phyloP scores from a whole-genome alignment of 2,888 invertebrate species.

The Tetragonisca angustula region DNA sequence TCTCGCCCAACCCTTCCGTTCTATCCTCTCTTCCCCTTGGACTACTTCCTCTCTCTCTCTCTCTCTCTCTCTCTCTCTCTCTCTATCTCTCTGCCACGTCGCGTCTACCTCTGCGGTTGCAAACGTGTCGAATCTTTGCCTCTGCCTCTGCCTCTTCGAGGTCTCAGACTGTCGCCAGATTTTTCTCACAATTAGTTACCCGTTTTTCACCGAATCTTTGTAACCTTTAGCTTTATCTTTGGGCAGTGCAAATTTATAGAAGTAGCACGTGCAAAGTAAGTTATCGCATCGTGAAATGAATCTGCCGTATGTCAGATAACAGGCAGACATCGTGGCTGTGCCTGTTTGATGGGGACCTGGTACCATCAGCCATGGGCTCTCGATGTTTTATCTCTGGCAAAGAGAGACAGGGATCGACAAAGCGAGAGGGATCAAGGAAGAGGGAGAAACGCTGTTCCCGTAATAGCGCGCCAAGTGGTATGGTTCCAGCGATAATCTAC shows the following conservation, averaged over 20 bases:
- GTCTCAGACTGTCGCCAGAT: too few relatives aligned
- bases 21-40: conserved; percentile 10
- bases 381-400: conserved; percentile 32
- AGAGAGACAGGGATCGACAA: conserved; percentile 19
- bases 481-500: conserved; percentile 74
- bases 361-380: conserved; percentile 15
- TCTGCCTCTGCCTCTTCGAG: background rate
- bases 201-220: too few relatives aligned
- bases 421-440: conserved; percentile 31
- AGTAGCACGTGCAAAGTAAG: background rate
- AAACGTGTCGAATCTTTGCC: conserved; percentile 42
- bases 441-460: conserved; percentile 27
- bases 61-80: too few relatives aligned
- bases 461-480: conserved; percentile 59
- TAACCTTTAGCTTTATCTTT: too few relatives aligned
- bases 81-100: background rate
- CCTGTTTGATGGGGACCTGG: conserved; percentile 22
- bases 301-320: background rate
- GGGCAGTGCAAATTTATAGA: too few relatives aligned
- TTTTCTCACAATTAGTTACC: too few relatives aligned
- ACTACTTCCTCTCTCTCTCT: background rate
- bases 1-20: conserved; percentile 46
- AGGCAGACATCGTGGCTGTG: conserved; percentile 1
- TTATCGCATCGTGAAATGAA: conserved; percentile 14
- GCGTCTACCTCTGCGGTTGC: conserved; percentile 51